Evolutionary conservation across 1,140 invertebrate species (phyloP), one percentile per base, ranked within the genome.

Genomic region (Drosophila mauritiana): DNA sequence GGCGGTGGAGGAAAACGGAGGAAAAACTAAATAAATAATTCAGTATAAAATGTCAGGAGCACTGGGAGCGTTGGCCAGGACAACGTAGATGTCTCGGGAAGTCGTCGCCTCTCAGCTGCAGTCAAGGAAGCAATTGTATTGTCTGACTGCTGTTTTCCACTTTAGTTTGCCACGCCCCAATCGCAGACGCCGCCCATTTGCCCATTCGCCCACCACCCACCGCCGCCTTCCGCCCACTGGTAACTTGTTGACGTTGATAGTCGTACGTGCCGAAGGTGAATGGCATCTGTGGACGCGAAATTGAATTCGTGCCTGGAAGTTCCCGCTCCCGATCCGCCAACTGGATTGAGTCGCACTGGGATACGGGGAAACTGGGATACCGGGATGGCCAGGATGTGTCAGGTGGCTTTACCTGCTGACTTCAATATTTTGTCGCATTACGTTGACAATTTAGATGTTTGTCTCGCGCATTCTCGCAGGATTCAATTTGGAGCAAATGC

Each of bases 231-330:
- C 37, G 15, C 31, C 48, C 43, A 34, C 40, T 68, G 79, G 80
- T 89, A 89, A 89, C 84, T 89, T 89, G 84, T 89, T 89, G 84
- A 89, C 84, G 84, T 89, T 89, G 84, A 89, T 89, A 89, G 84
- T 75, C 58, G 84, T 89, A 89, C 84, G 84, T 89, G 84, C 84
- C 84, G 84, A 89, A 89, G 84, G 84, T 89, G 84, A 89, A 89
- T 84, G 84, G 84, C 84, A 89, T 89, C 85, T 89, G 85, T 89
- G 84, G 84, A 89, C 84, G 84, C 84, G 85, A 90, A 89, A 89
- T 89, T 89, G 84, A 89, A 89, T 90, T 89, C 84, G 84, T 89
- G 84, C 85, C 84, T 80, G 73, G 73, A 73, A 84, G 82, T 69
- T 73, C 86, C 61, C 64, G 37, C 68, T 69, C 78, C 64, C 61